Percentiles rank a stretch among this genome's conserved stretches.
phyloP scores from a whole-genome alignment of 2,888 invertebrate genomes.

The Colostygia pectinataria region DNA sequence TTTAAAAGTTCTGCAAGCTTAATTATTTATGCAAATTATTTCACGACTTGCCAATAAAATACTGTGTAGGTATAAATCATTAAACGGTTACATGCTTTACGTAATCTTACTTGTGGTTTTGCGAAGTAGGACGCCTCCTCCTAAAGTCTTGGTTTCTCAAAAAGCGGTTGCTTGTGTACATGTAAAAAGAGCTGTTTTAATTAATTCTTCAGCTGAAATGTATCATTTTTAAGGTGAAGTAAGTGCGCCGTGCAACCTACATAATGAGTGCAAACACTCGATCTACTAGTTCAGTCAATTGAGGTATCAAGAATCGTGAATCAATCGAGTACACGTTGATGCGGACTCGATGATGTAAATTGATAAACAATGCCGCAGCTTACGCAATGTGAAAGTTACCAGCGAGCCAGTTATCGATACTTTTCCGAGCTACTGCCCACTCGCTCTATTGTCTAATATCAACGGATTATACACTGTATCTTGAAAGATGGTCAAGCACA shows the following conservation, averaged over 20 bases:
- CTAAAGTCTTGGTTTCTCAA: too few species aligned
- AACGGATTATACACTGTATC: slow-evolving; percentile 3
- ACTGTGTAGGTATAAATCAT: slow-evolving; percentile 26
- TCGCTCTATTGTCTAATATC: slow-evolving; percentile 30
- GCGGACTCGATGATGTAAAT: slow-evolving; percentile 56
- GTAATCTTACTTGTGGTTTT: slow-evolving; percentile 33
- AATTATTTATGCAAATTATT: slow-evolving; percentile 27
- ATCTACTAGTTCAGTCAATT: slow-evolving; percentile 18
- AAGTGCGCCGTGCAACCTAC: too few species aligned
- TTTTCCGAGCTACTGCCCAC: slow-evolving; percentile 49
- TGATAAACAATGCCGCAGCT: slow-evolving; percentile 58
- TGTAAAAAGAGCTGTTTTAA: too few species aligned
- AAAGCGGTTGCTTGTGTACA: too few species aligned
- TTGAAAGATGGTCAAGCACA: not conserved
- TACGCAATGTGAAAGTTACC: slow-evolving; percentile 68
- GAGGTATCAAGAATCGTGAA: slow-evolving; percentile 35
- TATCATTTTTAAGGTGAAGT: too few species aligned
- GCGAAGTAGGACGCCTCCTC: too few species aligned
- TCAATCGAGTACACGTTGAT: slow-evolving; percentile 31
- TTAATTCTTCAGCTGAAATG: too few species aligned
- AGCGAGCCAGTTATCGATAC: slow-evolving; percentile 50
- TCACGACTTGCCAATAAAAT: slow-evolving; percentile 30
- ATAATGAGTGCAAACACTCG: slow-evolving; percentile 17
- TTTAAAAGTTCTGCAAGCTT: slow-evolving; percentile 11
- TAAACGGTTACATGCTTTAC: slow-evolving; percentile 47